Conservation (phyloP, 2,888 invertebrate species). For the Tubulanus polymorphus region DNA sequence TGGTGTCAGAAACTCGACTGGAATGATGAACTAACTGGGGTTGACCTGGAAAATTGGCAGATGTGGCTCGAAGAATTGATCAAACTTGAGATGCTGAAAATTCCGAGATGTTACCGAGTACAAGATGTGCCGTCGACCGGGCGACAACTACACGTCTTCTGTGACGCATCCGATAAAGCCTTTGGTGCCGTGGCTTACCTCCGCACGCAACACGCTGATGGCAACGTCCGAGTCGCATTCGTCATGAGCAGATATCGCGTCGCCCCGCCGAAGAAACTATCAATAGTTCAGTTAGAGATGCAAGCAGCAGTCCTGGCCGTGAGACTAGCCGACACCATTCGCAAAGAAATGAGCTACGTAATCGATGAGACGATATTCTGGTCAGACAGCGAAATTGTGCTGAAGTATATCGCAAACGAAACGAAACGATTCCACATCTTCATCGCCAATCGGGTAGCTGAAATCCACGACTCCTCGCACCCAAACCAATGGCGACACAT, state of each 20-base stretch:
- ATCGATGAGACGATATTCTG: background rate
- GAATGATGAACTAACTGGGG: slow-evolving; percentile 7
- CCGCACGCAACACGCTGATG: background rate
- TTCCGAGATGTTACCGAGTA: slow-evolving; percentile 7
- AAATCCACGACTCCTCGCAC: background rate
- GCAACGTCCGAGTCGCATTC: slow-evolving; percentile 3
- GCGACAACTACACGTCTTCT: slow-evolving; percentile 6
- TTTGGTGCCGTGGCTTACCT: slow-evolving; percentile 10
- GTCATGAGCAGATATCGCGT: slow-evolving; percentile 4
- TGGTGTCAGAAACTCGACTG: slow-evolving; percentile 8
- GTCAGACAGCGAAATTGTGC: background rate
- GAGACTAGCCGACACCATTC: background rate
- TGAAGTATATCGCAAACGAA: background rate
- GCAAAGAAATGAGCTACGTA: background rate
- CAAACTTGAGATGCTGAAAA: background rate
- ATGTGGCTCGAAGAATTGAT: slow-evolving; percentile 2
- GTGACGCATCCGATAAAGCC: slow-evolving; percentile 5
- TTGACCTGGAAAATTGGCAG: background rate
- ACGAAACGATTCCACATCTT: background rate
- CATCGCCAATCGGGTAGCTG: background rate
- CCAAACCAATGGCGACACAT: background rate
- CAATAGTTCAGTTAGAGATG: slow-evolving; percentile 7
- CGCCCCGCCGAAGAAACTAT: slow-evolving; percentile 5
- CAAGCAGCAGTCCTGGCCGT: slow-evolving; percentile 3
- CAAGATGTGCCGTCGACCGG: background rate